These are phyloP conservation scores for Promerops cafer DNA, from an alignment of 2,113 vertebrate species.

Conservation along the genomic window DNA sequence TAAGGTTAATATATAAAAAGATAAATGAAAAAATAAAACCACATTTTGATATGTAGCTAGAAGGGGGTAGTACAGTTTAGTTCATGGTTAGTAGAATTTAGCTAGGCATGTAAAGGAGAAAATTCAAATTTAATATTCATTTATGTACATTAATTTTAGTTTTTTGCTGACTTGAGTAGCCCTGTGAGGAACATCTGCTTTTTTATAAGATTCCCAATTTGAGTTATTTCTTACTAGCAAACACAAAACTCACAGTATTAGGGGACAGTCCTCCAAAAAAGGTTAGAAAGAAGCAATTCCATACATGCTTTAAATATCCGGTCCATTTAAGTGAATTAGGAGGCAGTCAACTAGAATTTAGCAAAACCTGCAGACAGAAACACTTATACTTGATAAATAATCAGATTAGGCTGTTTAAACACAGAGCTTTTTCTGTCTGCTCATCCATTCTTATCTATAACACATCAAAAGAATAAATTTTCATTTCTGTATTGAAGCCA, in stretches of 20 bases:
- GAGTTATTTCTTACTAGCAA: background rate
- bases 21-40: fast-evolving
- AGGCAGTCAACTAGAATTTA: background rate
- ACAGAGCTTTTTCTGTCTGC: background rate
- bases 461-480: background rate
- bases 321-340: background rate
- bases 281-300: background rate
- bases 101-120: background rate
- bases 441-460: background rate
- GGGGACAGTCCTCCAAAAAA: background rate
- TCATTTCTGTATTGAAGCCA: background rate
- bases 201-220: background rate
- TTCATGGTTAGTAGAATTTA: background rate
- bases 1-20: background rate
- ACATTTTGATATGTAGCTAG: background rate
- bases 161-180: background rate
- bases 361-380: background rate
- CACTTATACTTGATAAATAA: constrained; percentile 22
- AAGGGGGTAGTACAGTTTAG: background rate
- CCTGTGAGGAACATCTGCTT: background rate
- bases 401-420: constrained; percentile 12
- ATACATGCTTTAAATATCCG: background rate
- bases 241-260: background rate
- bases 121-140: background rate
- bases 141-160: background rate